Base-by-base conservation (phyloP, 2,113 vertebrate species). In the Misgurnus anguillicaudatus region DNA sequence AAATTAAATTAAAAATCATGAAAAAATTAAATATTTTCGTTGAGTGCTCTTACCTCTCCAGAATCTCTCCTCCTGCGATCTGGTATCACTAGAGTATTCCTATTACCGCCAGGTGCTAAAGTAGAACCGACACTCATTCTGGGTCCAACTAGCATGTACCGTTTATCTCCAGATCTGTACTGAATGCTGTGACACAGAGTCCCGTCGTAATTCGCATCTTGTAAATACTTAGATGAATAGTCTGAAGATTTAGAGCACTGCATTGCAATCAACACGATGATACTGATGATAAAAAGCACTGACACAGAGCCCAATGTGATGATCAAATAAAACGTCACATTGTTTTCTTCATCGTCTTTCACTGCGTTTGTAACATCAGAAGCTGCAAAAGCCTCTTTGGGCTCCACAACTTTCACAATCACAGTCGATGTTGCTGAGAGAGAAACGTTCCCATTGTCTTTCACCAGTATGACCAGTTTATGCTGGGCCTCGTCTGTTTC, bases 381-480 rank as follows among this genome's bases (percentile, higher is more conserved):
- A 57, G 53, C 53, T 19, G 53, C 53, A 57, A 57, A 57, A 57
- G 53, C 53, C 53, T 57, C 53, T 57, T 57, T 57, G 53, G 53
- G 53, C n/a, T 57, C 53, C 53, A 57, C 53, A 57, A 57, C 53
- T 57, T 57, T 57, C 6, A 57, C 53, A 57, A 57, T 57, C 53
- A 57, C 53, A 57, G 53, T 57, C 53, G 53, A 17, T 19, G 53
- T 57, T 57, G 53, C 53, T 57, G 53, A 57, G 1, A 19, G 53
- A n/a, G 53, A 57, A n/a, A 57, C 53, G 53, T 57, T 57, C 17
- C 53, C 53, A 57, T 57, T 57, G 53, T 57, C 53, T 19, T 57
- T 57, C 17, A 57, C 53, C 53, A 57, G 53, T 57, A 57, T 57
- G 53, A 57, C 53, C 53, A 57, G 53, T 57, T 57, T 57, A 57